A percentile compares a stretch with the other conserved stretches of the same genome.
Evolutionary conservation across 2,888 invertebrate genomes (phyloP).

Genomic region (Apotomis turbidana): DNA sequence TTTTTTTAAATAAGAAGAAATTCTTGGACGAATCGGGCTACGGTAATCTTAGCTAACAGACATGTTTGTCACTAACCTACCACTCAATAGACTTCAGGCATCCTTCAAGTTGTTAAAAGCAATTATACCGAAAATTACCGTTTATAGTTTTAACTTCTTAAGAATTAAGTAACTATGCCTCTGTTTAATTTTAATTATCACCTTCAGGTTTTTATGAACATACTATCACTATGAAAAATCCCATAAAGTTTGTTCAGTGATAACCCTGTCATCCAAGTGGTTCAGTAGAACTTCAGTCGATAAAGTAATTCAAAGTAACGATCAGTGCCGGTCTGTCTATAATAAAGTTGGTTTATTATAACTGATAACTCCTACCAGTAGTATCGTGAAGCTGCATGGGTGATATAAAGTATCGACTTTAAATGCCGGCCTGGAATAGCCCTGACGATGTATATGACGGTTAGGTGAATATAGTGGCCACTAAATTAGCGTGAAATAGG

Average conservation of each 20-base stretch:
- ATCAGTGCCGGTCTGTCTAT: neutral
- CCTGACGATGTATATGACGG: slow-evolving; percentile 8
- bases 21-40: neutral
- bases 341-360: slow-evolving; percentile 1
- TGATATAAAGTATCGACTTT: slow-evolving; percentile 9
- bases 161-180: neutral
- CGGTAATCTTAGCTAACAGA: neutral
- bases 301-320: neutral
- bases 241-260: neutral
- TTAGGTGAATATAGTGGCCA: slow-evolving; percentile 17
- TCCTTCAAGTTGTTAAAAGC: neutral
- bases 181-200: neutral
- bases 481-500: neutral
- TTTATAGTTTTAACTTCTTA: neutral
- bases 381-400: neutral
- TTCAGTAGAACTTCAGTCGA: neutral
- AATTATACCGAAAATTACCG: neutral
- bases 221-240: neutral
- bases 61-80: neutral
- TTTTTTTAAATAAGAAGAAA: too few species aligned
- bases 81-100: neutral
- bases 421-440: neutral
- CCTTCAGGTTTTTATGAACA: neutral
- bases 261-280: neutral
- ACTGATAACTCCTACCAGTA: slow-evolving; percentile 5